A percentile compares a stretch with the other conserved stretches of the same genome.
Evolutionary conservation across 2,888 invertebrate genomes (phyloP).

Genomic region (Agrochola lota): DNA sequence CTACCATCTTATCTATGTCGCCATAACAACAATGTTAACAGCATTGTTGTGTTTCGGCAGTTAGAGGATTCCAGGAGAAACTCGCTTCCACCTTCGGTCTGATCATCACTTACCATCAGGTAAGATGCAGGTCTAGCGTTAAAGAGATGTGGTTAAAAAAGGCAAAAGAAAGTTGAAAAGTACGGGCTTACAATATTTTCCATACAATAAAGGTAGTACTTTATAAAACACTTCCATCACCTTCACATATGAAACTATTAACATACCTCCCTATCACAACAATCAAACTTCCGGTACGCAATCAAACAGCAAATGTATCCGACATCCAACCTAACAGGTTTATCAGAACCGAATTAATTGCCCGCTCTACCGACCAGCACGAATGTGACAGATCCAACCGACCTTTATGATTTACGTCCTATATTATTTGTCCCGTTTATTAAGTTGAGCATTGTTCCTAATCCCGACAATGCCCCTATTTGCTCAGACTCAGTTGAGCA

Average conservation of each 20-base stretch:
- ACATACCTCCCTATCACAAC: not conserved
- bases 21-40: too few species aligned
- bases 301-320: conserved; percentile 45
- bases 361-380: conserved; percentile 28
- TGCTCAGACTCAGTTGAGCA: conserved; percentile 26
- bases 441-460: conserved; percentile 45
- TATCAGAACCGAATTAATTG: conserved; percentile 57
- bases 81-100: too few species aligned
- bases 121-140: too few species aligned
- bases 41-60: too few species aligned
- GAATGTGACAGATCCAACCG: conserved; percentile 57
- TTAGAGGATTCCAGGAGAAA: too few species aligned
- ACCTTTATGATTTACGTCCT: conserved; percentile 55
- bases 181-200: not conserved
- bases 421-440: conserved; percentile 53
- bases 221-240: not conserved
- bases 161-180: not conserved
- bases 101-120: too few species aligned
- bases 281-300: not conserved
- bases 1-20: too few species aligned
- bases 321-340: conserved; percentile 34
- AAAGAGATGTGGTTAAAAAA: too few species aligned
- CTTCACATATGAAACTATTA: not conserved
- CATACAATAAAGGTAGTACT: not conserved
- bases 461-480: conserved; percentile 17